Evolutionary conservation across 2,113 vertebrate genomes (phyloP).

Genomic region (Lophura nycthemera): DNA sequence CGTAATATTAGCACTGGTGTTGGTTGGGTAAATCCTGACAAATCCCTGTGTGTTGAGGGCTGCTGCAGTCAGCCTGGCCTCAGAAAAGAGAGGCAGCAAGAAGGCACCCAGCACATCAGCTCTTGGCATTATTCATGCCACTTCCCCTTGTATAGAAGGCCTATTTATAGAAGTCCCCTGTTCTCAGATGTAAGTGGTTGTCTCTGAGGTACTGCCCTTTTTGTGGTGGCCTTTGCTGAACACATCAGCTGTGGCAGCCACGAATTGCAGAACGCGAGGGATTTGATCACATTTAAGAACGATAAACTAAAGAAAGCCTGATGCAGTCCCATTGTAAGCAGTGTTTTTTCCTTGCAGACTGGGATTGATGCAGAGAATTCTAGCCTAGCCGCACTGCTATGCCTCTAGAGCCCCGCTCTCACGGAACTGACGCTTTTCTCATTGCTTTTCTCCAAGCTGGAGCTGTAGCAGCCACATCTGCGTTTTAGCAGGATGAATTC

Average conservation of each 20-base stretch:
- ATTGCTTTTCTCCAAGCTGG: not conserved
- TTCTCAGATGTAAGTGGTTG: slow-evolving; percentile 13
- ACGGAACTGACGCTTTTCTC: not conserved
- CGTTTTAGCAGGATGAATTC: not conserved
- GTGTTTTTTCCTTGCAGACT: not conserved
- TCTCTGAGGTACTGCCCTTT: slow-evolving; percentile 58
- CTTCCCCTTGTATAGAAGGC: not conserved
- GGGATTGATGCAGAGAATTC: not conserved
- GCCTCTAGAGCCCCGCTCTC: not conserved
- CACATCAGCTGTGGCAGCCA: not conserved
- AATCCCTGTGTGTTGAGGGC: not conserved
- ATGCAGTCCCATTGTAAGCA: not conserved
- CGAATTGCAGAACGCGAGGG: fast-evolving
- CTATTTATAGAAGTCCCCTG: slow-evolving; percentile 68
- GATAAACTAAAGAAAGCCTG: not conserved
- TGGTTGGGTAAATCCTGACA: not conserved
- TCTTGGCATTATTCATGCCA: slow-evolving; percentile 57
- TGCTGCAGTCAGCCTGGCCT: slow-evolving; percentile 17
- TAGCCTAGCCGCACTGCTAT: not conserved
- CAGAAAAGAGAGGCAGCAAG: not conserved
- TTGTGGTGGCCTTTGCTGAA: not conserved
- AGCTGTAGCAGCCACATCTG: not conserved
- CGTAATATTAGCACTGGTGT: not conserved
- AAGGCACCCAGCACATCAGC: slow-evolving; percentile 37
- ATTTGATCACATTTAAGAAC: not conserved